Conservation (phyloP, 1,140 invertebrate species). For the Schlechtendalia chinensis region DNA sequence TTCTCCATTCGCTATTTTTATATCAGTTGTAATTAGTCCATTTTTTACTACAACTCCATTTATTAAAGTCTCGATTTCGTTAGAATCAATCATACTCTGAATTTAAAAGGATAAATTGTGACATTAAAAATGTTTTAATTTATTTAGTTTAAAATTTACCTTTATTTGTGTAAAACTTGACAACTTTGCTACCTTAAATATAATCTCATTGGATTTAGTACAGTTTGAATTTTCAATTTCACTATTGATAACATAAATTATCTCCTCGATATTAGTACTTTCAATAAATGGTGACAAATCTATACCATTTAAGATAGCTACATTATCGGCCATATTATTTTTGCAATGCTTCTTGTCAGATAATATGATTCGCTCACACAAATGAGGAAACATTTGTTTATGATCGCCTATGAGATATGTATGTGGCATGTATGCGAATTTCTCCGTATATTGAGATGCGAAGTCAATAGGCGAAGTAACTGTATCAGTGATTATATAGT, state of each 20-base stretch:
- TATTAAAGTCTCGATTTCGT: conserved; percentile 86
- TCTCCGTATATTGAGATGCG: conserved; percentile 93
- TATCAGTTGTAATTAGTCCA: conserved; percentile 90
- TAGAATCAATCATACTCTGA: conserved; percentile 80
- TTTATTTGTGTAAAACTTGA: conserved; percentile 91
- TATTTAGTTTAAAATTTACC: conserved; percentile 50
- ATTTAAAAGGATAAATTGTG: not conserved
- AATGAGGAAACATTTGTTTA: conserved; percentile 97
- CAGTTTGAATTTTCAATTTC: conserved; percentile 55
- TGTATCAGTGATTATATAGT: conserved; percentile 95
- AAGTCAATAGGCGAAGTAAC: conserved; percentile 88
- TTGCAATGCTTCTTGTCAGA: conserved; percentile 63
- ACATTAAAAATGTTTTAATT: not conserved
- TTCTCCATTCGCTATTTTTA: conserved; percentile 94
- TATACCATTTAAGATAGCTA: conserved; percentile 91
- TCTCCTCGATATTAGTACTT: conserved; percentile 82
- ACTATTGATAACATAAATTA: conserved; percentile 66
- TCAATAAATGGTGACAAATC: conserved; percentile 90
- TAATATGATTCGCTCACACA: conserved; percentile 85
- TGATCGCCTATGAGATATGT: conserved; percentile 99
- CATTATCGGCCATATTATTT: conserved; percentile 69
- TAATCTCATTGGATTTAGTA: conserved; percentile 78
- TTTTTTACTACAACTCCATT: conserved; percentile 91
- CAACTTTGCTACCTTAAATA: conserved; percentile 89
- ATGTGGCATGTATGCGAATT: conserved; percentile 95